Conservation (phyloP, 2,113 vertebrate genomes). For the Columba janthina region DNA sequence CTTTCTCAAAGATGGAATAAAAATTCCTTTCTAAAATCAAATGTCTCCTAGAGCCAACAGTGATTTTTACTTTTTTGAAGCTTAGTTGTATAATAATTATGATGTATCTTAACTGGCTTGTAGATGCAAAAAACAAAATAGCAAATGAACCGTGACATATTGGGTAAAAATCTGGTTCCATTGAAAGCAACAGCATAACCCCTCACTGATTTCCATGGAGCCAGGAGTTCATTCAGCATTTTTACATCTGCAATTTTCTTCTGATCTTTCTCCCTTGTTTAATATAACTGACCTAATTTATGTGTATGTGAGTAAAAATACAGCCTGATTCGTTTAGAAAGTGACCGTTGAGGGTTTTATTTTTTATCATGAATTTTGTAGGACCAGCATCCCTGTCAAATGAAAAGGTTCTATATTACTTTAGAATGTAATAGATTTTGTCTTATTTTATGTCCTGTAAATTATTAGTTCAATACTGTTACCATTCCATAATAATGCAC, state of each 20-base stretch:
- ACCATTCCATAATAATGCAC: conserved; percentile 84
- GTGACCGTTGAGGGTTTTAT: conserved; percentile 58
- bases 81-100: conserved; percentile 66
- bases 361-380: conserved; percentile 74
- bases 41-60: conserved; percentile 62
- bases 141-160: conserved; percentile 55
- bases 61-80: conserved; percentile 49
- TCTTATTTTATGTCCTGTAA: conserved; percentile 84
- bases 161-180: conserved; percentile 14
- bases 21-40: conserved; percentile 62
- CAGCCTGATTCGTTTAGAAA: conserved; percentile 82
- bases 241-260: conserved; percentile 71
- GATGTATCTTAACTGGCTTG: conserved; percentile 67
- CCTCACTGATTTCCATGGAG: not conserved
- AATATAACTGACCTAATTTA: conserved; percentile 76
- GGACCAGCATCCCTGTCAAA: conserved; percentile 74
- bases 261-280: conserved; percentile 74
- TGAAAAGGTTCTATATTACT: conserved; percentile 79
- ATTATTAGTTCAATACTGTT: conserved; percentile 84
- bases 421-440: conserved; percentile 85
- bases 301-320: conserved; percentile 75
- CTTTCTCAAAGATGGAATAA: conserved; percentile 46
- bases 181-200: not conserved
- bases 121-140: conserved; percentile 64
- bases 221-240: conserved; percentile 34